These are phyloP conservation scores for Penaeus chinensis DNA, from an alignment of 1,140 invertebrate genomes.

Conservation along the genomic window DNA sequence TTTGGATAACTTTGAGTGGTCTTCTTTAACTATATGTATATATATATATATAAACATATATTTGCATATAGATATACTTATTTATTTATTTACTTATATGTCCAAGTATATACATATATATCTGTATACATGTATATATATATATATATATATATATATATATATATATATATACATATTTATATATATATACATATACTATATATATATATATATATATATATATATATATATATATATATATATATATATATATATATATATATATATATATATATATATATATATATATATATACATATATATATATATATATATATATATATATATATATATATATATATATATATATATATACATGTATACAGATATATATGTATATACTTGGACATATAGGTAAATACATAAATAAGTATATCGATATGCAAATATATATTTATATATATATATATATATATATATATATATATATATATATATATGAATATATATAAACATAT, in stretches of 20 bases:
- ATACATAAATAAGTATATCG: not conserved
- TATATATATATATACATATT: not conserved
- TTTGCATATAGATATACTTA: not conserved
- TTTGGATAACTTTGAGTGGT: not conserved
- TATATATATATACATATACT: not conserved
- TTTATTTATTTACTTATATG: too few relatives aligned
- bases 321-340: not conserved
- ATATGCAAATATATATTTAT: not conserved
- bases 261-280: not conserved
- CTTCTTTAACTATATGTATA: not conserved
- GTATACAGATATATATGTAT: not conserved
- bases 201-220: conserved; percentile 17
- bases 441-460: conserved; percentile 17
- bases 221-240: not conserved
- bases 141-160: conserved; percentile 17
- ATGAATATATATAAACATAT: not conserved
- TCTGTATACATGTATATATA: not conserved
- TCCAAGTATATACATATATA: not conserved
- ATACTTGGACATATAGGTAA: too few relatives aligned
- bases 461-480: conserved; percentile 17
- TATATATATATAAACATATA: conserved; percentile 1
- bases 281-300: not conserved
- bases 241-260: not conserved
- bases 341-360: not conserved
- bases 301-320: not conserved